A percentile compares a stretch with the other conserved stretches of the same genome.
These are phyloP conservation scores for Catalaphyllia jardinei DNA, from an alignment of 64 coral and sea anemone genomes.

Conservation along the genomic window DNA sequence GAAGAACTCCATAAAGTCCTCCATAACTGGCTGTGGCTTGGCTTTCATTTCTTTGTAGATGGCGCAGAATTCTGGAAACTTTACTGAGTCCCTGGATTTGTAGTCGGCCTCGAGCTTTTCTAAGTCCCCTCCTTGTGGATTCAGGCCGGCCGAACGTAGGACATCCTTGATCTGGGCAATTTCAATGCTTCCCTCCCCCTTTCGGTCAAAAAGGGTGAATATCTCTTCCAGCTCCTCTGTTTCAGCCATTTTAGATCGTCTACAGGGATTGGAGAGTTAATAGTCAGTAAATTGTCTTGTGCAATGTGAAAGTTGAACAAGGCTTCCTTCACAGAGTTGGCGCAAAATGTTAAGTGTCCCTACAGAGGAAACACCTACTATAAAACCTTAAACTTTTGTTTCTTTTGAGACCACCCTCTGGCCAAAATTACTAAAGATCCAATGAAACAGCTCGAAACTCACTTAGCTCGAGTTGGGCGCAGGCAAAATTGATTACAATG, in stretches of 20 bases:
- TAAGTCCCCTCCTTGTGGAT: slow-evolving; percentile 47
- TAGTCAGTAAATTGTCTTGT: not conserved
- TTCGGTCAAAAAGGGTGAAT: slow-evolving; percentile 58
- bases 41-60: slow-evolving; percentile 52
- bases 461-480: not conserved
- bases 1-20: slow-evolving; percentile 64
- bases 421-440: not conserved
- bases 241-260: not conserved
- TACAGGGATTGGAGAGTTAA: not conserved
- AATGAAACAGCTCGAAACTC: not conserved
- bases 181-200: slow-evolving; percentile 20
- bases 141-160: slow-evolving; percentile 42
- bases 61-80: slow-evolving; percentile 38
- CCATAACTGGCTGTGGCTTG: slow-evolving; percentile 59
- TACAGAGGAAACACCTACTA: not conserved
- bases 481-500: not conserved
- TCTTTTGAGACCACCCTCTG: slow-evolving; percentile 3
- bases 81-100: slow-evolving; percentile 42
- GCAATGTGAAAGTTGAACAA: not conserved
- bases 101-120: slow-evolving; percentile 57
- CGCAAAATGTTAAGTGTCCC: slow-evolving; percentile 8
- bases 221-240: slow-evolving; percentile 54
- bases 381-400: not conserved
- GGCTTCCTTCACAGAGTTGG: too few species aligned
- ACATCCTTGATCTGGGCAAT: slow-evolving; percentile 42